Percentiles rank a stretch among this genome's conserved stretches.
Conservation (phyloP, 2,113 vertebrate species). For the Centropus bengalensis region DNA sequence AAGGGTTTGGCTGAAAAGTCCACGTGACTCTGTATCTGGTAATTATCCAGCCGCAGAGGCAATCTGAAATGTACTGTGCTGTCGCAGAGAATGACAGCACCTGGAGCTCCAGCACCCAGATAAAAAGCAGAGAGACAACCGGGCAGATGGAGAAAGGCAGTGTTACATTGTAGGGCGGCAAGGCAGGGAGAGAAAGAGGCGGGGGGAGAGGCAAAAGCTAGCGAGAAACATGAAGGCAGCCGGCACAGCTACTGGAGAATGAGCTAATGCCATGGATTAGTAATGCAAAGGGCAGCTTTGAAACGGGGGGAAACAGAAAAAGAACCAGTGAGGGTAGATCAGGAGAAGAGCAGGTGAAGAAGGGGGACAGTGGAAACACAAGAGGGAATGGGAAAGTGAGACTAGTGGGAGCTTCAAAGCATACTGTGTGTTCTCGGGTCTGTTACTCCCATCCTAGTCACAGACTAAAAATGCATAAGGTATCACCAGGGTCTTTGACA, state of each 20-base stretch:
- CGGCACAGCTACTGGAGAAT: not conserved
- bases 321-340: not conserved
- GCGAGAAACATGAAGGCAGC: constrained; percentile 27
- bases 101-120: constrained; percentile 56
- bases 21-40: constrained; percentile 54
- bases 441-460: not conserved
- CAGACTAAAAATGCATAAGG: not conserved
- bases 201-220: constrained; percentile 18
- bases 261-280: constrained; percentile 42
- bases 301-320: not conserved
- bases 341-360: not conserved
- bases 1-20: constrained; percentile 1
- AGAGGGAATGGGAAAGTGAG: not conserved
- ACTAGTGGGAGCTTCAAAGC: not conserved
- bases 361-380: not conserved
- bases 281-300: constrained; percentile 33
- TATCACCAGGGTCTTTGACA: not conserved
- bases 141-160: constrained; percentile 55
- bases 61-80: constrained; percentile 58
- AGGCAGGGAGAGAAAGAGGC: not conserved
- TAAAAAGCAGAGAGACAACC: constrained; percentile 47
- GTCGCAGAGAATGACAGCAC: constrained; percentile 52
- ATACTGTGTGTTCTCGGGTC: not conserved
- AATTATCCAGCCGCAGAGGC: constrained; percentile 53
- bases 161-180: not conserved